Base-by-base conservation (phyloP, 2,113 vertebrate species). In the Scomber japonicus region DNA sequence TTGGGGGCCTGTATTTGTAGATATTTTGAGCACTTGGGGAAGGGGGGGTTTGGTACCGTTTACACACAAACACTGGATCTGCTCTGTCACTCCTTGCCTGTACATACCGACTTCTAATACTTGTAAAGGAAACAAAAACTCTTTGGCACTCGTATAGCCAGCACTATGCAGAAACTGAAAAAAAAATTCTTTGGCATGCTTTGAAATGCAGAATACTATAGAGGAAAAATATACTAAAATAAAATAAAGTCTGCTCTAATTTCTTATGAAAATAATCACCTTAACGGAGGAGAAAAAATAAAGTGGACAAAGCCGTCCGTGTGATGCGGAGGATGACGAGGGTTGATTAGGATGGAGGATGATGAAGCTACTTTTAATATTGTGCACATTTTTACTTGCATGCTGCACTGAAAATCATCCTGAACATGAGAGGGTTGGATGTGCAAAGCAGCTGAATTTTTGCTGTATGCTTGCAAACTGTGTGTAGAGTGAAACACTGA, bases 131-230 rank as follows among this genome's bases (percentile, higher is more conserved):
- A 90, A 89, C 69, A n/a, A 85, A 85, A 45, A 40, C 73, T 91
- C 84, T 84, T 86, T 91, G 94, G 92, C 93, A 92, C 92, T 88
- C 67, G 75, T 95, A 94, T 94, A 95, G 94, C 93, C 93, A 89
- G 93, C 94, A 95, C 95, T 96, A 96, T 96, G 94, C 95, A 96
- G 94, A 94, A 91, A 93, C 89, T 78, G 69, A 91, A 70, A 78
- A 63, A 46, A 90, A 63, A 46, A 90, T 89, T 93, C 79, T 92
- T 93, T 94, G 93, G 95, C 95, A 96, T 96, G 95, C 94, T 95
- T 93, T 94, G 92, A 96, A 94, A 95, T 95, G 94, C 94, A 94
- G 88, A 95, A 91, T 69, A 93, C 86, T 94, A 91, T 96, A 95
- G 92, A 94, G 78, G 80, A 94, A 89, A 27, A 92, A 85, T 78